Evolutionary conservation across 2,888 invertebrate genomes (phyloP).

Genomic region (Mesochorus sp.): DNA sequence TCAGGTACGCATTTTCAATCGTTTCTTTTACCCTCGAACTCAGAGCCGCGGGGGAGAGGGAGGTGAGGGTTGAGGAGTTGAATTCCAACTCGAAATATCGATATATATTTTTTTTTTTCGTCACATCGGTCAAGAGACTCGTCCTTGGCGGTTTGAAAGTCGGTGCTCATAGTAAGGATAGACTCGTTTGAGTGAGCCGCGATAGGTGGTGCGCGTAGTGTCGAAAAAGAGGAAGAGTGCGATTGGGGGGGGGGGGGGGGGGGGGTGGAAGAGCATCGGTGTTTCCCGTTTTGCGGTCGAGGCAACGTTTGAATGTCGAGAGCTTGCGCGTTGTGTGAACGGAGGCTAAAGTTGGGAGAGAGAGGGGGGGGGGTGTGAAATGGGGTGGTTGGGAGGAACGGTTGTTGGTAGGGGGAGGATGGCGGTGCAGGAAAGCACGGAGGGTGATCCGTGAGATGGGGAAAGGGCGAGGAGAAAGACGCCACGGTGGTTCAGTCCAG

Average conservation of each 20-base stretch:
- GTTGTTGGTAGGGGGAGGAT: neutral
- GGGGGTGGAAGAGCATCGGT: slow-evolving; percentile 45
- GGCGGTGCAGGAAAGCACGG: slow-evolving; percentile 43
- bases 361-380: neutral
- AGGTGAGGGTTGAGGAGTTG: no score
- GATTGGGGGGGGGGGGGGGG: slow-evolving; percentile 21
- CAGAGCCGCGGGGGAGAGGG: no score
- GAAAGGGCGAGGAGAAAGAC: slow-evolving; percentile 59
- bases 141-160: slow-evolving; percentile 51
- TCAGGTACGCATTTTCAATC: neutral
- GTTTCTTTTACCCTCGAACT: neutral
- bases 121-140: slow-evolving; percentile 26
- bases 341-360: slow-evolving; percentile 32
- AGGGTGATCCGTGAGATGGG: slow-evolving; percentile 42
- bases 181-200: slow-evolving; percentile 44
- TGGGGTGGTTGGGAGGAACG: neutral
- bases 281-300: slow-evolving; percentile 61
- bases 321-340: slow-evolving; percentile 68
- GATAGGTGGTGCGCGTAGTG: slow-evolving; percentile 27
- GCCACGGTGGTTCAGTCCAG: slow-evolving; percentile 71
- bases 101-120: slow-evolving; percentile 13
- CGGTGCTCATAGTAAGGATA: slow-evolving; percentile 50
- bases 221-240: slow-evolving; percentile 27
- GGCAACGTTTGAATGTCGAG: slow-evolving; percentile 69
- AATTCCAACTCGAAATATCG: no score